A percentile compares a stretch with the other conserved stretches of the same genome.
Evolutionary conservation across 2,797 vertebrate species (phyloP).

Genomic region (Enteromius unitaeniatus): DNA sequence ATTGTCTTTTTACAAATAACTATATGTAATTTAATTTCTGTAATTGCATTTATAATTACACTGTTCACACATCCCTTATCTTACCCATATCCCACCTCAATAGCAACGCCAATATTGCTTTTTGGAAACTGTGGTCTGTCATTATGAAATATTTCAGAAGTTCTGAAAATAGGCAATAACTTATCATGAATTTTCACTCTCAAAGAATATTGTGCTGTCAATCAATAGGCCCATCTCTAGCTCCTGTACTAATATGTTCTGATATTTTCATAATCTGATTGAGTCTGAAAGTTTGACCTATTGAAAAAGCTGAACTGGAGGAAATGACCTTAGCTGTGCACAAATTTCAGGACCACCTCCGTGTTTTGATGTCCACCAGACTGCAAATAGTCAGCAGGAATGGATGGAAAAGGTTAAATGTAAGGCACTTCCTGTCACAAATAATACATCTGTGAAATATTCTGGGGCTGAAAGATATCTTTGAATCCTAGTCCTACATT

Average conservation of each 20-base stretch:
- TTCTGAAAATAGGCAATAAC: neutral
- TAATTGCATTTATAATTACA: too few species aligned
- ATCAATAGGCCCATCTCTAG: neutral
- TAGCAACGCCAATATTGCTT: neutral
- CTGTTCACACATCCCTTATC: too few species aligned
- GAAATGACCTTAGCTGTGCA: neutral
- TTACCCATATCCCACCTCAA: too few species aligned
- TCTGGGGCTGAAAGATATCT: conserved; percentile 1
- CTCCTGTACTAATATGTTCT: neutral
- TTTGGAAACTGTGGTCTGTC: neutral
- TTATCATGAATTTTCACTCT: neutral
- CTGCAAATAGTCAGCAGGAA: conserved; percentile 14
- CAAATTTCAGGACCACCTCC: conserved; percentile 20
- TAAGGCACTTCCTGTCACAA: neutral
- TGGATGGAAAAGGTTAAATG: conserved; percentile 2
- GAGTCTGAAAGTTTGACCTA: neutral
- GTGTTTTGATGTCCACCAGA: neutral
- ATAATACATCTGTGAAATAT: neutral
- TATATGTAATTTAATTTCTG: too few species aligned
- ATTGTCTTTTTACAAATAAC: too few species aligned
- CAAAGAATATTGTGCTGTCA: neutral
- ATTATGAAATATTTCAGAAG: neutral
- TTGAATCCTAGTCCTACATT: conserved; percentile 23
- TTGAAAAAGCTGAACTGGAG: neutral
- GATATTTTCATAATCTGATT: conserved; percentile 31